Evolutionary conservation across 1,140 invertebrate genomes (phyloP).

Genomic region (Bombus breviceps): DNA sequence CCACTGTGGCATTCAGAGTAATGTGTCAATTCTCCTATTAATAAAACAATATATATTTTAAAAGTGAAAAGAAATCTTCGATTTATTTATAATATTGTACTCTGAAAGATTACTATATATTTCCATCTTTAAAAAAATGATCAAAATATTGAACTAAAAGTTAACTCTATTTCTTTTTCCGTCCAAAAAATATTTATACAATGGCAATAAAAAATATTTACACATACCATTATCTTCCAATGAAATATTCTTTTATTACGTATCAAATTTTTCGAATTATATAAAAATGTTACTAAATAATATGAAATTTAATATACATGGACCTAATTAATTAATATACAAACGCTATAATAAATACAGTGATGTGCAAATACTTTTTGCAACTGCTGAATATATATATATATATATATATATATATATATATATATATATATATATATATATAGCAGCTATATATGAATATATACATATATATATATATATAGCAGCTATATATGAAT

Average conservation of each 20-base stretch:
- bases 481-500: too few species aligned
- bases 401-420: too few species aligned
- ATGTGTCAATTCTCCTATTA: constrained; percentile 4
- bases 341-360: background rate
- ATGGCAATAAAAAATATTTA: background rate
- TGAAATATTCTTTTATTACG: too few species aligned
- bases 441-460: too few species aligned
- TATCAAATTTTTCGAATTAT: background rate
- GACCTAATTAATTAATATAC: background rate
- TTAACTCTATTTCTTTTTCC: background rate
- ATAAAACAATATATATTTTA: constrained; percentile 7
- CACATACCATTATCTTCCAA: background rate
- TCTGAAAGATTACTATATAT: constrained; percentile 20
- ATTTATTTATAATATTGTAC: background rate
- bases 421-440: too few species aligned
- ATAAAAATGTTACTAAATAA: background rate
- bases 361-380: too few species aligned
- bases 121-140: background rate
- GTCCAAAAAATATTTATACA: background rate
- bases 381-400: too few species aligned
- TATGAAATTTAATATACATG: background rate
- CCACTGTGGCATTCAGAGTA: background rate
- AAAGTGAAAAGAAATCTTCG: background rate
- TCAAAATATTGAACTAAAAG: background rate
- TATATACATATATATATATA: too few species aligned